A percentile compares a stretch with the other conserved stretches of the same genome.
phyloP scores from a whole-genome alignment of 53 echinoderm and acorn worm genomes.

The Astropecten irregularis region DNA sequence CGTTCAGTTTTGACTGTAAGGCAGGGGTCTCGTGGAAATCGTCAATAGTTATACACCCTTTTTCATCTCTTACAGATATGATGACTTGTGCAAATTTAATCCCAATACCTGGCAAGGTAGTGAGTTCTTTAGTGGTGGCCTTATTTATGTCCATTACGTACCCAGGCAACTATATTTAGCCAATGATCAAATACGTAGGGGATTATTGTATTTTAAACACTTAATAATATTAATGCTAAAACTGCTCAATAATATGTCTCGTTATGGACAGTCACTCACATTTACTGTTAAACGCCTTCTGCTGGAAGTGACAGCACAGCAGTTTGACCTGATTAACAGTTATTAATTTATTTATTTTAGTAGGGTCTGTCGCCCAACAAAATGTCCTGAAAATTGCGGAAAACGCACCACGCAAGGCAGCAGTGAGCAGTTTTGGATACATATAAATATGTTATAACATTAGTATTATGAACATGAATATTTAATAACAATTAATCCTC shows the following conservation, averaged over 20 bases:
- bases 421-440: too few species aligned
- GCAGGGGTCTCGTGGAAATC: constrained; percentile 9
- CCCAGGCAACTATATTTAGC: too few species aligned
- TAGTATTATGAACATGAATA: too few species aligned
- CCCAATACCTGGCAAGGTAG: constrained; percentile 28
- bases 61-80: constrained; percentile 2
- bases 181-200: too few species aligned
- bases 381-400: too few species aligned
- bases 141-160: background rate
- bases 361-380: too few species aligned
- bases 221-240: background rate
- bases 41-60: background rate
- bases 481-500: too few species aligned
- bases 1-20: constrained; percentile 28
- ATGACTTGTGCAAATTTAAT: constrained; percentile 7
- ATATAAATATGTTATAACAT: too few species aligned
- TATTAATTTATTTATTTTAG: too few species aligned
- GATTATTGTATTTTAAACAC: background rate
- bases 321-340: background rate
- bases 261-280: background rate
- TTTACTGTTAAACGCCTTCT: too few species aligned
- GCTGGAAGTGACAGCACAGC: constrained; percentile 23
- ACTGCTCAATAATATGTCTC: background rate
- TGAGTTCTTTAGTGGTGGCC: background rate
- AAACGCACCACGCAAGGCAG: too few species aligned